phyloP scores from a whole-genome alignment of 2,797 vertebrate genomes.

The Pseudochaenichthys georgianus region DNA sequence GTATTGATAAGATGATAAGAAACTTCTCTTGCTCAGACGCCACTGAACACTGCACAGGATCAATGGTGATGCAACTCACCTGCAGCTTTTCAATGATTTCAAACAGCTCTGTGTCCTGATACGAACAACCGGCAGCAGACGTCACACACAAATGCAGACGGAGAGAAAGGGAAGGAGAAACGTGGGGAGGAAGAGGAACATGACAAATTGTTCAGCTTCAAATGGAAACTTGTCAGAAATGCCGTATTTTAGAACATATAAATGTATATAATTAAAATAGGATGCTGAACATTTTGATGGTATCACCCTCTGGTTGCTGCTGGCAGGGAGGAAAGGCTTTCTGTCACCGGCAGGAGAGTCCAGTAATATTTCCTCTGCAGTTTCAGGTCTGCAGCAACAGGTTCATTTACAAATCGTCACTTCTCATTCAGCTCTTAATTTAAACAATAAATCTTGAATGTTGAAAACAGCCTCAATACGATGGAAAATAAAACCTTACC shows the following conservation, averaged over 20 bases:
- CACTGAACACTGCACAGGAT: conserved; percentile 34
- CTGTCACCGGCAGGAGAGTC: conserved; percentile 76
- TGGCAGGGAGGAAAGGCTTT: conserved; percentile 67
- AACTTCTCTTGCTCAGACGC: conserved; percentile 44
- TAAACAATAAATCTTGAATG: conserved; percentile 1
- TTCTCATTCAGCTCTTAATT: conserved; percentile 6
- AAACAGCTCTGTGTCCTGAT: conserved; percentile 86
- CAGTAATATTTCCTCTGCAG: conserved; percentile 71
- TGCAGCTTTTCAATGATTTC: conserved; percentile 90
- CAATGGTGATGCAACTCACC: conserved; percentile 72
- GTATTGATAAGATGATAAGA: conserved; percentile 40
- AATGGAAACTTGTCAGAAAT: conserved; percentile 32
- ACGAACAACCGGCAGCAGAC: conserved; percentile 30
- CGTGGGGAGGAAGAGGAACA: conserved; percentile 54
- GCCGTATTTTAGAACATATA: not conserved
- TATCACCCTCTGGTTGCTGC: conserved; percentile 82
- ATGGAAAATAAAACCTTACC: conserved; percentile 73
- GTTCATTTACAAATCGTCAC: conserved; percentile 46
- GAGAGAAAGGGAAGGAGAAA: conserved; percentile 52
- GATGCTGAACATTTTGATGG: conserved; percentile 9
- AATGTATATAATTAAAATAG: conserved; percentile 11
- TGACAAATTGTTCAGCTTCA: conserved; percentile 25
- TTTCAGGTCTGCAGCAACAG: conserved; percentile 78
- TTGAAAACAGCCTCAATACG: conserved; percentile 23
- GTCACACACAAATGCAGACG: conserved; percentile 23